These are phyloP conservation scores for Masnerella sp. DNA, from an alignment of 2,888 invertebrate genomes.

Conservation along the genomic window DNA sequence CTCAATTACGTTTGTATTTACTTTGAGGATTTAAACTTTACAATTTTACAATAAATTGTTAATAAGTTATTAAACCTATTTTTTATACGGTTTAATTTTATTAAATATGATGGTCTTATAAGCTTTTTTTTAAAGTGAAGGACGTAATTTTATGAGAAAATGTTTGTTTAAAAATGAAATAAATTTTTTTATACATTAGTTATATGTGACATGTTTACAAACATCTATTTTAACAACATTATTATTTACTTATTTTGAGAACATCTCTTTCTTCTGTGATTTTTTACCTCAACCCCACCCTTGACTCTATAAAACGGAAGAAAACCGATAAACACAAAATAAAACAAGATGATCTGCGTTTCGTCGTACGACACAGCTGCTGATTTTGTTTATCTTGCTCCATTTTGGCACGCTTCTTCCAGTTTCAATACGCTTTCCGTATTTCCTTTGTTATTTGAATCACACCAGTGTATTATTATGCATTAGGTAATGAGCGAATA, in stretches of 20 bases:
- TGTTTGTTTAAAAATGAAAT: constrained; percentile 7
- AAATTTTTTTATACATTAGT: neutral
- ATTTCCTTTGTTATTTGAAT: neutral
- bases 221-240: constrained; percentile 9
- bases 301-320: constrained; percentile 17
- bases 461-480: neutral
- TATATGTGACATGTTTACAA: constrained; percentile 18
- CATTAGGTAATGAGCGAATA: neutral
- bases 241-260: constrained; percentile 68
- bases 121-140: too few species aligned
- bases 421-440: neutral
- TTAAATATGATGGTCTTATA: too few species aligned
- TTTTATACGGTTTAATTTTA: too few species aligned
- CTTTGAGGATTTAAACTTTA: too few species aligned
- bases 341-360: constrained; percentile 65
- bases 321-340: constrained; percentile 48
- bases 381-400: constrained; percentile 65
- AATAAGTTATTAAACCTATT: too few species aligned
- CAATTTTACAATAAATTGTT: too few species aligned
- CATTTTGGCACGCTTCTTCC: constrained; percentile 6
- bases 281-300: neutral
- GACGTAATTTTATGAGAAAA: too few species aligned
- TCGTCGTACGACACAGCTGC: constrained; percentile 68
- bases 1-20: too few species aligned
- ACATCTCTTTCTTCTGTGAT: constrained; percentile 63